Percentiles rank a stretch among this genome's conserved stretches.
Evolutionary conservation across 2,797 vertebrate genomes (phyloP).

Genomic region (Anniella stebbinsi): DNA sequence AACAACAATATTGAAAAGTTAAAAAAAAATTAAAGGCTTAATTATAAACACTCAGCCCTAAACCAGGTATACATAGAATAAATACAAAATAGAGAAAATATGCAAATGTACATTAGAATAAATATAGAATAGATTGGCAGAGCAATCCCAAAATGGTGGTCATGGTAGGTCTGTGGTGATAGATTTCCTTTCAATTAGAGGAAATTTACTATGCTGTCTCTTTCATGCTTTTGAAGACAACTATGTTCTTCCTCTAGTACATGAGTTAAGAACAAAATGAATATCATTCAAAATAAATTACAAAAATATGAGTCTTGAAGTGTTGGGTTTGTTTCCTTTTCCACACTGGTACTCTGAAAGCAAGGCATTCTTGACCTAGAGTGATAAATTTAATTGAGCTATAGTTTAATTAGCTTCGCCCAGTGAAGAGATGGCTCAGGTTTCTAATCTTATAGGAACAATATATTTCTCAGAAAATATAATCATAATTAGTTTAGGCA

Average conservation of each 20-base stretch:
- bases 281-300: conserved; percentile 16
- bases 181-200: too few species aligned
- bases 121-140: not conserved
- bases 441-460: conserved; percentile 39
- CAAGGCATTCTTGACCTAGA: conserved; percentile 6
- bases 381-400: conserved; percentile 42
- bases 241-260: not conserved
- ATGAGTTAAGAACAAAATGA: not conserved
- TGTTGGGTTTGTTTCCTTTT: not conserved
- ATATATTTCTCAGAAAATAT: conserved; percentile 33
- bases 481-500: conserved; percentile 30
- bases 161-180: not conserved
- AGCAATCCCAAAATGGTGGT: not conserved
- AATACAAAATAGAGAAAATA: not conserved
- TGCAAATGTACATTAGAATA: not conserved
- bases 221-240: not conserved
- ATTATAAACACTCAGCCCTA: not conserved
- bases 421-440: conserved; percentile 17
- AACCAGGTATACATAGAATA: not conserved
- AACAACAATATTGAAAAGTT: not conserved
- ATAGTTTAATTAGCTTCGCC: conserved; percentile 39
- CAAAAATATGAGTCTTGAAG: not conserved
- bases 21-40: not conserved
- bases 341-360: not conserved
- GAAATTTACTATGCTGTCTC: too few species aligned